phyloP scores from a whole-genome alignment of 2,797 vertebrate species.

The Siniperca scherzeri region DNA sequence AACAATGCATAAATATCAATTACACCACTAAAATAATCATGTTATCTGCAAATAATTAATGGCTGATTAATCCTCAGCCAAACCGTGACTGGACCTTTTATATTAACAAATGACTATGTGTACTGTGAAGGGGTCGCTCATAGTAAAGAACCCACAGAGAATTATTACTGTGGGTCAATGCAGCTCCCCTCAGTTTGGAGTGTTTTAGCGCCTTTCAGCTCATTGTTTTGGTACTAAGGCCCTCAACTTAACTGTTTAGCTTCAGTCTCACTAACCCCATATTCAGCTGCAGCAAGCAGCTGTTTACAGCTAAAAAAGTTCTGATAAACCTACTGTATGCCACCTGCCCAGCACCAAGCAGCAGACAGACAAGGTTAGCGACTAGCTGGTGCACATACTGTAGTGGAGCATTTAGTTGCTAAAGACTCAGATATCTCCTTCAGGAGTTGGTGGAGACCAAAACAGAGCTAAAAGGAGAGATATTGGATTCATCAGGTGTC shows the following conservation, averaged over 20 bases:
- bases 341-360: not conserved
- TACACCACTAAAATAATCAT: constrained; percentile 5
- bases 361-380: not conserved
- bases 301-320: not conserved
- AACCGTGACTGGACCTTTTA: not conserved
- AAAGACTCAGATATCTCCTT: not conserved
- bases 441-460: constrained; percentile 6
- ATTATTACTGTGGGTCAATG: not conserved
- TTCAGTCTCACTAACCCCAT: not conserved
- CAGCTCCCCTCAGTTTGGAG: not conserved
- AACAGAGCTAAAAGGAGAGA: not conserved
- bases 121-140: not conserved
- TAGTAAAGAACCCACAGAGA: not conserved
- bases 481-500: too few relatives aligned
- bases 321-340: not conserved
- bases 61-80: not conserved
- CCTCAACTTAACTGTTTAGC: not conserved
- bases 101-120: not conserved
- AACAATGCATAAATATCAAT: constrained; percentile 21
- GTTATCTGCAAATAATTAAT: constrained; percentile 4
- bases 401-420: not conserved
- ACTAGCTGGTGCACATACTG: not conserved
- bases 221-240: not conserved
- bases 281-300: not conserved
- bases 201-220: not conserved